Evolutionary conservation across 2,888 invertebrate genomes (phyloP).

Genomic region (Keiferia lycopersicella): DNA sequence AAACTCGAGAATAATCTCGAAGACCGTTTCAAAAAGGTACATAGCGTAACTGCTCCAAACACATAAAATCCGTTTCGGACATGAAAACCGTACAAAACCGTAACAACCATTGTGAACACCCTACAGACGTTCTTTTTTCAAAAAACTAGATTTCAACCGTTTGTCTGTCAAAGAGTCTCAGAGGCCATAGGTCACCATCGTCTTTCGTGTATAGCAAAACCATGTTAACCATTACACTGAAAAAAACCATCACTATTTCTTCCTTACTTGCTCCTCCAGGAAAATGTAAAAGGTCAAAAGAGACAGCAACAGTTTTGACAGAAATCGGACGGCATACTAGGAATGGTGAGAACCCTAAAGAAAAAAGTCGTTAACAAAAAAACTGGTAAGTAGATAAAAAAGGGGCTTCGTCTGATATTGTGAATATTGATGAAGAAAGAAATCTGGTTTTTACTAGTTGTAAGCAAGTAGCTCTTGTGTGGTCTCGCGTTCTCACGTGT

Average conservation of each 20-base stretch:
- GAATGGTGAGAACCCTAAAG: conserved; percentile 41
- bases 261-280: neutral
- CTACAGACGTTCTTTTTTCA: conserved; percentile 72
- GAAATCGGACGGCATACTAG: neutral
- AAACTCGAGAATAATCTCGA: neutral
- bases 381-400: conserved; percentile 64
- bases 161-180: conserved; percentile 59
- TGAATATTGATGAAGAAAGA: conserved; percentile 81
- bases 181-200: conserved; percentile 75
- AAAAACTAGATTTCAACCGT: conserved; percentile 73
- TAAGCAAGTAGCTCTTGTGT: conserved; percentile 59
- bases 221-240: neutral
- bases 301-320: neutral
- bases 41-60: conserved; percentile 50
- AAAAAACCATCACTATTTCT: neutral
- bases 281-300: neutral
- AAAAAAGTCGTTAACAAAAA: conserved; percentile 77
- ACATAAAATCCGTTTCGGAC: conserved; percentile 60
- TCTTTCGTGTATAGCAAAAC: conserved; percentile 53
- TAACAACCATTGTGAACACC: conserved; percentile 55
- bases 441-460: conserved; percentile 75
- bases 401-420: conserved; percentile 78
- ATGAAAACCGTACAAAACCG: conserved; percentile 33
- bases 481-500: conserved; percentile 77
- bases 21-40: conserved; percentile 5